These are phyloP conservation scores for Vandiemenella viatica DNA, from an alignment of 2,888 invertebrate species.

Conservation along the genomic window DNA sequence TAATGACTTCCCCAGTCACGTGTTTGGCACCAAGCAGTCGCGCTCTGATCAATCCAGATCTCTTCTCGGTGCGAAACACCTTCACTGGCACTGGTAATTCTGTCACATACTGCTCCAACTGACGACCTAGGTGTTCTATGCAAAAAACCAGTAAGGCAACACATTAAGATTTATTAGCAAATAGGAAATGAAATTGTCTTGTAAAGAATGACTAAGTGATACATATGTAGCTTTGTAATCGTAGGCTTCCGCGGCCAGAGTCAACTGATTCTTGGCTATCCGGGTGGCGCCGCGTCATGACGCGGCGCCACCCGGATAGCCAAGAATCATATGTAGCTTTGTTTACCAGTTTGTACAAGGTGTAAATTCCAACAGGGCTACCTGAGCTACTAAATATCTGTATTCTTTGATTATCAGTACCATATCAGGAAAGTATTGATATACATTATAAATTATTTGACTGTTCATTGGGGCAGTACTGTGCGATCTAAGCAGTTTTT, in stretches of 20 bases:
- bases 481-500: no score
- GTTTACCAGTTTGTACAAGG: neutral
- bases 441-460: no score
- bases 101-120: constrained; percentile 78
- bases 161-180: neutral
- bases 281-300: no score
- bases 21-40: constrained; percentile 85
- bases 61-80: constrained; percentile 76
- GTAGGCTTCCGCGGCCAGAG: no score
- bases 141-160: constrained; percentile 12
- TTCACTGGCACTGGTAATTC: constrained; percentile 72
- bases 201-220: neutral
- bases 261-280: no score
- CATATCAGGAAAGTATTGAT: no score
- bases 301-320: no score
- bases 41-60: constrained; percentile 92
- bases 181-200: neutral
- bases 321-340: no score
- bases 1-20: constrained; percentile 81
- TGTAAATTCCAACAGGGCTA: neutral
- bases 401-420: no score
- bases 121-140: constrained; percentile 71
- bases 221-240: neutral
- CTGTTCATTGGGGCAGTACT: no score
- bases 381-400: no score